Evolutionary conservation across 2,888 invertebrate species (phyloP).

Genomic region (Lomographa bimaculata): DNA sequence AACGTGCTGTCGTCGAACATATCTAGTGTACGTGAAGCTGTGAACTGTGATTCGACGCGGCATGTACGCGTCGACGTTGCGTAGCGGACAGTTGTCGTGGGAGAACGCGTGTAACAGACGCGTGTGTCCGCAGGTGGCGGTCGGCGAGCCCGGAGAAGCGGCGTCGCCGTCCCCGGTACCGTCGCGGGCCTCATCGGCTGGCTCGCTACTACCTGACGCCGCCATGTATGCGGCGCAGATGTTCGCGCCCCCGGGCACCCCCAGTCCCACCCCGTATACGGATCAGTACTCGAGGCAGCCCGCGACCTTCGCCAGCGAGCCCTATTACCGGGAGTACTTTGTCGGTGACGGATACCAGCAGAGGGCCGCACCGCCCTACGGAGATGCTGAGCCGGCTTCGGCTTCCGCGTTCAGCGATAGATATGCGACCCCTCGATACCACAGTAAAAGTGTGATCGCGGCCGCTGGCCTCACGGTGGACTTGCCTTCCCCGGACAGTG

Average conservation of each 20-base stretch:
- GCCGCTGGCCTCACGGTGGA: conserved; percentile 95
- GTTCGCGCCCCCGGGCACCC: conserved; percentile 87
- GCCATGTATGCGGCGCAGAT: conserved; percentile 88
- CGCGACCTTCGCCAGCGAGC: conserved; percentile 87
- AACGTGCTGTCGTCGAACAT: conserved; percentile 60
- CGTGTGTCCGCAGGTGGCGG: conserved; percentile 85
- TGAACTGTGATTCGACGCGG: conserved; percentile 78
- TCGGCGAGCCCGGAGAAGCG: conserved; percentile 84
- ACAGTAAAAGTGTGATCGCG: conserved; percentile 88
- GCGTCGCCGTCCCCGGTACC: conserved; percentile 85
- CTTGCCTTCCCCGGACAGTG: conserved; percentile 97
- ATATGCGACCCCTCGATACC: conserved; percentile 88
- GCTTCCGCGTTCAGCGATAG: conserved; percentile 87
- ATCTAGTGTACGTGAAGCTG: conserved; percentile 75
- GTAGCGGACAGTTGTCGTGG: conserved; percentile 83
- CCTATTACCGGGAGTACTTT: conserved; percentile 93
- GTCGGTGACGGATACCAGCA: conserved; percentile 85
- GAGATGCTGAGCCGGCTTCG: conserved; percentile 82
- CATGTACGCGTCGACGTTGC: conserved; percentile 85
- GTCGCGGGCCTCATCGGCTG: conserved; percentile 83
- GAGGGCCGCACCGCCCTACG: conserved; percentile 83
- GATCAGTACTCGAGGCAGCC: conserved; percentile 78
- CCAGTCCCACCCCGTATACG: conserved; percentile 86
- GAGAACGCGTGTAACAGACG: conserved; percentile 86
- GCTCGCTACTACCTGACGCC: conserved; percentile 85